Evolutionary conservation across 2,113 vertebrate species (phyloP), one percentile per base, ranked within the genome.

Genomic region (Pachyramphus minor): DNA sequence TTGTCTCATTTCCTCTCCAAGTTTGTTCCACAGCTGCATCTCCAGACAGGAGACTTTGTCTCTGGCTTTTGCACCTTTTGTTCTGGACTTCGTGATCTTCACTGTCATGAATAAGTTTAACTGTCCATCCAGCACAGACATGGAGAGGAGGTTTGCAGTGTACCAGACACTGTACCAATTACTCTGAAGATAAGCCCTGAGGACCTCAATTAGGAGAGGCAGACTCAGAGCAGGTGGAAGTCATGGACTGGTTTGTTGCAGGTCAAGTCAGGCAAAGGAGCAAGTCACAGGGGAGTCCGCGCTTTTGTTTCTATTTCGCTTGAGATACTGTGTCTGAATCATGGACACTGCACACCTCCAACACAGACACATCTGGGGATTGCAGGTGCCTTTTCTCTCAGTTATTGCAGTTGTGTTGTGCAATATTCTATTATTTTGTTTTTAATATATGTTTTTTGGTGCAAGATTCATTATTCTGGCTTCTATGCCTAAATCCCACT

Each of bases 1-100:
- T 96, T 95, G 82, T 90, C 94, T 96, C 93, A 96, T 96, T 94
- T 96, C 92, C 95, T 95, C 60, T 92, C 56, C 44, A 84, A 67
- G 83, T 84, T 94, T 14, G 1, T 87, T 90, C 52, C 83, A 93
- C 96, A 95, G 92, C 95, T 97, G 93, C 52, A 90, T 84, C 52
- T 81, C 87, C 88, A 93, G 62, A 44, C 59, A 86, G 81, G 27
- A 91, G 74, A 55, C 49, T 84, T 68, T 72, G 76, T 71, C 63
- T 94, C 87, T 73, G 85, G 63, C 22, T 94, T 91, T 90, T 84
- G 45, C 47, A 63, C 63, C 72, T 89, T 74, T 63, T 91, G 82
- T 77, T 93, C 75, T 86, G 84, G 82, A 72, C 59, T 88, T 75
- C 81, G 60, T 75, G 76, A 78, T 81, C 41, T 22, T 63, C 4